A percentile compares a stretch with the other conserved stretches of the same genome.
Conservation (phyloP, 2,113 vertebrate genomes). For the Ornithorhynchus anatinus region DNA sequence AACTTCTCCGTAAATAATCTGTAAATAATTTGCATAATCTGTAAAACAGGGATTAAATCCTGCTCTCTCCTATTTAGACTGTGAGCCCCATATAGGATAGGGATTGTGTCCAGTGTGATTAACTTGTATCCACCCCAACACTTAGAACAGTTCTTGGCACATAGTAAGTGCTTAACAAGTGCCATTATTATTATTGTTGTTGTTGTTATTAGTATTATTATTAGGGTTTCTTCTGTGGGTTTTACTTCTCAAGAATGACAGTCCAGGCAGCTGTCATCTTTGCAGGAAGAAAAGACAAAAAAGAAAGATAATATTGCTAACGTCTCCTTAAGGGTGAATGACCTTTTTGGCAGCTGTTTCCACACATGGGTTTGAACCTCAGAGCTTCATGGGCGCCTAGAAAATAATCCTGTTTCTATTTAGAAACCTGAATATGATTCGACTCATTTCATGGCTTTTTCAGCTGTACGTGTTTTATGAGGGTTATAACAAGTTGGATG, state of each 20-base stretch:
- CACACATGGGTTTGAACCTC: slow-evolving; percentile 44
- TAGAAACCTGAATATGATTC: slow-evolving; percentile 69
- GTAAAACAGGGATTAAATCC: too few species aligned
- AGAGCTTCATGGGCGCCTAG: slow-evolving; percentile 57
- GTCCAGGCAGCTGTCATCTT: not conserved
- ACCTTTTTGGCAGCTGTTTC: slow-evolving; percentile 58
- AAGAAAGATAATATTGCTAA: slow-evolving; percentile 32
- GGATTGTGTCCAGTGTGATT: too few species aligned
- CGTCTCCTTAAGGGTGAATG: slow-evolving; percentile 42
- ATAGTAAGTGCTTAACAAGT: too few species aligned
- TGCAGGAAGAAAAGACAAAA: slow-evolving; percentile 10
- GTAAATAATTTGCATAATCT: too few species aligned
- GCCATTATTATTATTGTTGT: too few species aligned
- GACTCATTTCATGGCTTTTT: slow-evolving; percentile 75
- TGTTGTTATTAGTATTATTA: too few species aligned
- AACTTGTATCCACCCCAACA: too few species aligned
- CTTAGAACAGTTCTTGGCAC: too few species aligned
- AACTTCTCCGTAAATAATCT: too few species aligned
- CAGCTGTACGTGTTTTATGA: slow-evolving; percentile 72
- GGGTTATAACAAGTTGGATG: slow-evolving; percentile 66
- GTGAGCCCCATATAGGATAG: too few species aligned
- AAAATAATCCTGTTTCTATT: slow-evolving; percentile 67
- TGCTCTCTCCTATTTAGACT: too few species aligned
- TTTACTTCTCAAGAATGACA: not conserved
- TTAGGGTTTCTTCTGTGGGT: not conserved